A percentile compares a stretch with the other conserved stretches of the same genome.
Conservation (phyloP, 2,888 invertebrate genomes). For the Spatulosminthurus flaviceps region DNA sequence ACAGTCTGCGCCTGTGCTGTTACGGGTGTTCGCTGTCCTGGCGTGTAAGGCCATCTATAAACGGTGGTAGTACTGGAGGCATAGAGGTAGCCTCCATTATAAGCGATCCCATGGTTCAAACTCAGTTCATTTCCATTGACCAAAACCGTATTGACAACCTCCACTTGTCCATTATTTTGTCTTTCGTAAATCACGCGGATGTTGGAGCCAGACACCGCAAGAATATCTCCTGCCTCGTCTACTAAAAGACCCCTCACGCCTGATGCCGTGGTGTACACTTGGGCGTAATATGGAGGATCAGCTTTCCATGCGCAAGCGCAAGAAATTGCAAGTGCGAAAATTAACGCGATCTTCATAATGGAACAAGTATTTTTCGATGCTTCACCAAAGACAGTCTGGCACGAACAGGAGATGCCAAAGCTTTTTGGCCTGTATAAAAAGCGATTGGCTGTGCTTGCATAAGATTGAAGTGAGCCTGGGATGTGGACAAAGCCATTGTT, state of each 20-base stretch:
- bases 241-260: slow-evolving; percentile 43
- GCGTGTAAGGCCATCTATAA: slow-evolving; percentile 56
- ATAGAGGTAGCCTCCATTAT: slow-evolving; percentile 52
- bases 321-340: no score
- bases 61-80: slow-evolving; percentile 52
- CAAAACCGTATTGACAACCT: background rate
- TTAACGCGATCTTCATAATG: no score
- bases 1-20: slow-evolving; percentile 44
- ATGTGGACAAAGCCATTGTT: no score
- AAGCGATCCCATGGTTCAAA: slow-evolving; percentile 56
- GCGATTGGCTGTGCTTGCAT: no score
- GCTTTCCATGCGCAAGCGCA: background rate
- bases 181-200: slow-evolving; percentile 29
- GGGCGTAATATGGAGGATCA: slow-evolving; percentile 39
- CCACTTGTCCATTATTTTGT: background rate
- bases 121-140: background rate
- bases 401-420: no score
- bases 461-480: no score
- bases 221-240: slow-evolving; percentile 54
- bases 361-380: no score
- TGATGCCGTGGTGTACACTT: slow-evolving; percentile 39
- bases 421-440: no score
- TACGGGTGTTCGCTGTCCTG: slow-evolving; percentile 50
- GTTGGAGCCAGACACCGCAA: slow-evolving; percentile 40
- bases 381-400: no score